Percentiles rank a stretch among this genome's conserved stretches.
These are phyloP conservation scores for Hydrochoerus hydrochaeris DNA, from an alignment of 2,113 vertebrate genomes.

Conservation along the genomic window DNA sequence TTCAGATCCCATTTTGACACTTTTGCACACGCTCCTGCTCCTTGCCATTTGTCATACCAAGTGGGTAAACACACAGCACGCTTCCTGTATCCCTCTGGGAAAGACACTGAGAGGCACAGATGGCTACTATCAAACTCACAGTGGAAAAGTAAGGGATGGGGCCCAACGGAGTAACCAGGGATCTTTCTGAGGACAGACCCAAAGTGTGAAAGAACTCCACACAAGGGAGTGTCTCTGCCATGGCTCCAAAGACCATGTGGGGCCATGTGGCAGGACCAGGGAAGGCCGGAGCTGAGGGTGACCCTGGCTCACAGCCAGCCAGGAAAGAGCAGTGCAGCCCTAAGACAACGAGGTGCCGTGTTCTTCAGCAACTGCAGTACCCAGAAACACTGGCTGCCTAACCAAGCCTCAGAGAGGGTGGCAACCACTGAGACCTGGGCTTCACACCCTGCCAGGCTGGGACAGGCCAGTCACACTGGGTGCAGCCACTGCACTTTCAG, in stretches of 20 bases:
- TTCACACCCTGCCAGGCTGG: background rate
- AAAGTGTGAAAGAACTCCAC: background rate
- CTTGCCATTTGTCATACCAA: background rate
- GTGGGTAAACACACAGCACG: too few relatives aligned
- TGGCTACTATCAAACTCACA: background rate
- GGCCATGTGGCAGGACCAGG: background rate
- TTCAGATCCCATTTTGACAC: background rate
- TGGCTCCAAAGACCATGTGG: background rate
- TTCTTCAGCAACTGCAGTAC: background rate
- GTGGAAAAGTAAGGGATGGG: background rate
- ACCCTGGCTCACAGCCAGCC: background rate
- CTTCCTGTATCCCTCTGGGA: background rate
- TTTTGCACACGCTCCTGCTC: background rate
- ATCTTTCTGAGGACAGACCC: background rate
- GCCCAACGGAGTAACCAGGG: background rate
- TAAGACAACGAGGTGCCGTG: background rate
- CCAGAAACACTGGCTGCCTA: background rate
- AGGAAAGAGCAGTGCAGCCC: background rate
- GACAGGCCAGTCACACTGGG: background rate
- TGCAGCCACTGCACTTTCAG: background rate
- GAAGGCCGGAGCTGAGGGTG: background rate
- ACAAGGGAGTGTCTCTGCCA: background rate
- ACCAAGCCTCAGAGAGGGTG: background rate
- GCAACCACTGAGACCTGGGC: fast-evolving
- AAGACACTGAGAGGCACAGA: background rate